A percentile compares a stretch with the other conserved stretches of the same genome.
phyloP scores from a whole-genome alignment of 2,888 invertebrate genomes.

The Cyrtodaria siliqua region DNA sequence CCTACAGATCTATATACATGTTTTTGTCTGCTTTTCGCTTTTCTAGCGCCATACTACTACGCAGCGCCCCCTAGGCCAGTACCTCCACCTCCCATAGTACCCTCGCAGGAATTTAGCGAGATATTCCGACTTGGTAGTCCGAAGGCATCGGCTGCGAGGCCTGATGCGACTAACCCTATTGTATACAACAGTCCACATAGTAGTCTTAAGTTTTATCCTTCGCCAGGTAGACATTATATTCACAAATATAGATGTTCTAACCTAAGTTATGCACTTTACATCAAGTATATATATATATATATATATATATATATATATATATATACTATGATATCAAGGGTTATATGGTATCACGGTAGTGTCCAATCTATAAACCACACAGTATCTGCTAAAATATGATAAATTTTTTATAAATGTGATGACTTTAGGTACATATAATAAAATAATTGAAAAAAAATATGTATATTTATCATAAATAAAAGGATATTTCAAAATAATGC shows the following conservation, averaged over 20 bases:
- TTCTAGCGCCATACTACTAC: slow-evolving; percentile 61
- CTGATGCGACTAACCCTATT: slow-evolving; percentile 64
- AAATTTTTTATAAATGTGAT: no score
- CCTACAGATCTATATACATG: slow-evolving; percentile 14
- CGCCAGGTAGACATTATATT: slow-evolving; percentile 47
- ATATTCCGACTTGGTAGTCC: slow-evolving; percentile 65
- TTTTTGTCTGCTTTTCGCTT: slow-evolving; percentile 39
- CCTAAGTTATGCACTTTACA: slow-evolving; percentile 48
- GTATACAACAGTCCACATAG: slow-evolving; percentile 72
- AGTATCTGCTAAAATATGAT: no score
- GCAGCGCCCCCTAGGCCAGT: slow-evolving; percentile 59
- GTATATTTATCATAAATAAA: no score
- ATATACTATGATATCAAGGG: no score
- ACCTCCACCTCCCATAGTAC: slow-evolving; percentile 51
- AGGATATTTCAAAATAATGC: no score
- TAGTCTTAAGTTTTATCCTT: slow-evolving; percentile 63
- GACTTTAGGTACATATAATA: no score
- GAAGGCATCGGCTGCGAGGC: slow-evolving; percentile 56
- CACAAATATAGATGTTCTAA: slow-evolving; percentile 29
- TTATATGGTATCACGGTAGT: no score
- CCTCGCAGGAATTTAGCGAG: slow-evolving; percentile 72
- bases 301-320: no score
- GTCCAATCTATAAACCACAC: slow-evolving; percentile 1
- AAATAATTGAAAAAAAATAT: no score
- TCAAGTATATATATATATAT: no score